Evolutionary conservation across 2,113 vertebrate species (phyloP).

Genomic region (Hyla sarda): DNA sequence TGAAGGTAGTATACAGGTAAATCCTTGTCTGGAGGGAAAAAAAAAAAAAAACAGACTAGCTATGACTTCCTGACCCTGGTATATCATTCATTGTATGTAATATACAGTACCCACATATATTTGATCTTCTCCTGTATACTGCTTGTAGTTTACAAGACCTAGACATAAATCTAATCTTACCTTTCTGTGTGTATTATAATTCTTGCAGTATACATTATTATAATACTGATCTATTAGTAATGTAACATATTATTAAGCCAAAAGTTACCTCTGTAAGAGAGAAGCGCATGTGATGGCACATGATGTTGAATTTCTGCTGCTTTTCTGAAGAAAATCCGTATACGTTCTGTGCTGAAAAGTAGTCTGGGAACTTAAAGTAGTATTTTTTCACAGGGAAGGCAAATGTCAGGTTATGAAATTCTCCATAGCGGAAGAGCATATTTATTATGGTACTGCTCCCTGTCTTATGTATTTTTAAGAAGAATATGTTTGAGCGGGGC

Average conservation of each 20-base stretch:
- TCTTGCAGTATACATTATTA: background rate
- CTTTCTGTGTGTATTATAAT: too few species aligned
- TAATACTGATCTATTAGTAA: too few species aligned
- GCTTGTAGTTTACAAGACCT: too few species aligned
- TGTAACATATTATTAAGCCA: background rate
- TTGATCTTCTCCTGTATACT: too few species aligned
- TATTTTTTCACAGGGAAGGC: slow-evolving; percentile 73
- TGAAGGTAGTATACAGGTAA: too few species aligned
- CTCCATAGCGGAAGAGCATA: slow-evolving; percentile 82
- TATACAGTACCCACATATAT: too few species aligned
- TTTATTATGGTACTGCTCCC: slow-evolving; percentile 86
- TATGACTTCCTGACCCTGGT: too few species aligned
- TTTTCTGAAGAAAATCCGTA: slow-evolving; percentile 67
- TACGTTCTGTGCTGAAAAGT: slow-evolving; percentile 74
- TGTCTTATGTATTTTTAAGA: slow-evolving; percentile 86
- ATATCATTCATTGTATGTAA: too few species aligned
- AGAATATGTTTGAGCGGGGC: slow-evolving; percentile 77
- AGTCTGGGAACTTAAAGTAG: slow-evolving; percentile 77
- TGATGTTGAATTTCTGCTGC: slow-evolving; percentile 74
- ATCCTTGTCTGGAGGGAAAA: too few species aligned
- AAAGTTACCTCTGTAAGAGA: slow-evolving; percentile 71
- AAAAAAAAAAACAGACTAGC: too few species aligned
- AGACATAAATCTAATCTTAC: too few species aligned
- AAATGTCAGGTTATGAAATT: slow-evolving; percentile 79
- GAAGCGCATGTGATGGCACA: slow-evolving; percentile 88